phyloP scores from a whole-genome alignment of 2,888 invertebrate species.

The Pristionchus fissidentatus region DNA sequence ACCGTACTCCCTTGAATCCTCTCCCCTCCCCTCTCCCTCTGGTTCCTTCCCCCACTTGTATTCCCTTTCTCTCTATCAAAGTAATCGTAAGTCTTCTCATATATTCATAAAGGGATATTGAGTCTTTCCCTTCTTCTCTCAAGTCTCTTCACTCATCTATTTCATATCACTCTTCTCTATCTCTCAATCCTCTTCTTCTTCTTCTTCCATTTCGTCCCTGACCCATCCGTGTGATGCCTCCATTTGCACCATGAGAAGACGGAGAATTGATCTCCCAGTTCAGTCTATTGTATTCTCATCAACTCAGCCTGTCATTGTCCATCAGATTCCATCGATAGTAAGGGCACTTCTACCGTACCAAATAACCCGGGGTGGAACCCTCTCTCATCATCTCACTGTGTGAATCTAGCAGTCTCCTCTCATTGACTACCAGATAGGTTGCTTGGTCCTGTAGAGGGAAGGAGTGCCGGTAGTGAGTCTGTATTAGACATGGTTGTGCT shows the following conservation, averaged over 20 bases:
- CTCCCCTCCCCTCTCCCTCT: not conserved
- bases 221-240: not conserved
- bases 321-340: not conserved
- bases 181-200: not conserved
- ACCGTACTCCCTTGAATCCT: not conserved
- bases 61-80: slow-evolving; percentile 37
- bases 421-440: not conserved
- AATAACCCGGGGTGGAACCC: no score
- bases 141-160: slow-evolving; percentile 7
- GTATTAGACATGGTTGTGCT: not conserved
- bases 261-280: no score
- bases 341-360: not conserved
- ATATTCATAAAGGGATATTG: slow-evolving; percentile 30
- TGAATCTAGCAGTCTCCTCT: not conserved
- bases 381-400: no score
- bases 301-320: not conserved
- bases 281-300: no score
- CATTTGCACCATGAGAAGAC: no score
- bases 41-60: slow-evolving; percentile 7
- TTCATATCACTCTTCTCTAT: not conserved
- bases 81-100: slow-evolving; percentile 28
- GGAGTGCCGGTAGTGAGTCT: not conserved
- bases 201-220: not conserved
- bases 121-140: not conserved
- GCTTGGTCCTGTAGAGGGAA: not conserved